Conservation (phyloP, 2,888 invertebrate genomes). For the Tuberolachnus salignus region DNA sequence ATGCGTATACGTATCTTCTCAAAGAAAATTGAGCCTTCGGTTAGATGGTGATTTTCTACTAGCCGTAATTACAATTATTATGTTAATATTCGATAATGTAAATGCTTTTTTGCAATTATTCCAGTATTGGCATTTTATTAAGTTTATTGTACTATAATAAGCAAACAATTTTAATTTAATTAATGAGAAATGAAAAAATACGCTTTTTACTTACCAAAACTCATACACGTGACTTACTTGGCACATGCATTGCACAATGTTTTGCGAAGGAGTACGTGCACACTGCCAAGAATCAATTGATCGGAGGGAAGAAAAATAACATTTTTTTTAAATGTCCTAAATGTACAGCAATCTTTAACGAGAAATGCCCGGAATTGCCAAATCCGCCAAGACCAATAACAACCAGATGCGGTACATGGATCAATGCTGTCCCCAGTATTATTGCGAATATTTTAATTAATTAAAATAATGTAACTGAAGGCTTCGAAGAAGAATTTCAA, state of each 20-base stretch:
- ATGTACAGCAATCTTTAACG: neutral
- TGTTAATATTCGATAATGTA: too few species aligned
- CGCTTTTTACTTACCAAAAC: too few species aligned
- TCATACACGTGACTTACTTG: neutral
- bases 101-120: too few species aligned
- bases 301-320: neutral
- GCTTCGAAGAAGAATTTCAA: neutral
- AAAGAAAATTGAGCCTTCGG: too few species aligned
- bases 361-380: neutral
- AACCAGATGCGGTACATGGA: neutral
- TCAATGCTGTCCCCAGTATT: neutral
- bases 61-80: too few species aligned
- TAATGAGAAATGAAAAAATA: too few species aligned
- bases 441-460: neutral
- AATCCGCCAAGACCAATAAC: constrained; percentile 5
- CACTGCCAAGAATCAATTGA: neutral
- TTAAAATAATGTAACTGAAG: neutral
- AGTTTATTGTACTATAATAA: too few species aligned
- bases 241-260: neutral
- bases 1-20: too few species aligned
- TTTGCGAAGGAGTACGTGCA: neutral
- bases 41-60: too few species aligned
- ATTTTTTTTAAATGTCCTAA: neutral
- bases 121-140: too few species aligned
- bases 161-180: too few species aligned